Percentiles rank a stretch among this genome's conserved stretches.
Conservation (phyloP, 1,140 invertebrate genomes). For the Nebria ingens region DNA sequence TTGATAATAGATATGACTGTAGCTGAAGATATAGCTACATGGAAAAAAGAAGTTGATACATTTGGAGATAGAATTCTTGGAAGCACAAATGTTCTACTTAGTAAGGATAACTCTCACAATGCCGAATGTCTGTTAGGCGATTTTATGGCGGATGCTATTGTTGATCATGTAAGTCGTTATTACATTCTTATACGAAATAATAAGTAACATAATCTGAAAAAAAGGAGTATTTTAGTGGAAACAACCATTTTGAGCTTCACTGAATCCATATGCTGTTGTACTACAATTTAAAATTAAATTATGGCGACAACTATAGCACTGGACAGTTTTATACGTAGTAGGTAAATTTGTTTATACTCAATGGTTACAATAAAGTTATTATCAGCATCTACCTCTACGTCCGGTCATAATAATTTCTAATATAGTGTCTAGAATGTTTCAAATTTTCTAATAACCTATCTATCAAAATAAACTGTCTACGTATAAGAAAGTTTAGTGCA, state of each 20-base stretch:
- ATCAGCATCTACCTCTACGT: too few species aligned
- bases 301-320: too few species aligned
- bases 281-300: conserved; percentile 43
- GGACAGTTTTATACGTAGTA: too few species aligned
- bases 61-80: conserved; percentile 46
- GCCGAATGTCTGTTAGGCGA: conserved; percentile 64
- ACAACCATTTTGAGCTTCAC: conserved; percentile 10
- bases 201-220: conserved; percentile 42
- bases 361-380: too few species aligned
- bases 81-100: conserved; percentile 40
- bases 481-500: too few species aligned
- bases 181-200: too few species aligned
- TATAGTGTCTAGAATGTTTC: too few species aligned
- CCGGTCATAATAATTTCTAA: too few species aligned
- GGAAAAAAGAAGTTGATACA: conserved; percentile 46
- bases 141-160: conserved; percentile 56
- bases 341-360: too few species aligned
- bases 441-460: too few species aligned
- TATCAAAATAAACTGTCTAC: too few species aligned
- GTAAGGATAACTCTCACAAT: conserved; percentile 40
- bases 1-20: neutral
- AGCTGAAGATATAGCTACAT: conserved; percentile 40
- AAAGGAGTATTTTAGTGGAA: conserved; percentile 33
- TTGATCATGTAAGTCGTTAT: conserved; percentile 48
- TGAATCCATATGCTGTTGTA: conserved; percentile 39